Base-by-base conservation (phyloP, 2,888 invertebrate species). In the Hemithea aestivaria region DNA sequence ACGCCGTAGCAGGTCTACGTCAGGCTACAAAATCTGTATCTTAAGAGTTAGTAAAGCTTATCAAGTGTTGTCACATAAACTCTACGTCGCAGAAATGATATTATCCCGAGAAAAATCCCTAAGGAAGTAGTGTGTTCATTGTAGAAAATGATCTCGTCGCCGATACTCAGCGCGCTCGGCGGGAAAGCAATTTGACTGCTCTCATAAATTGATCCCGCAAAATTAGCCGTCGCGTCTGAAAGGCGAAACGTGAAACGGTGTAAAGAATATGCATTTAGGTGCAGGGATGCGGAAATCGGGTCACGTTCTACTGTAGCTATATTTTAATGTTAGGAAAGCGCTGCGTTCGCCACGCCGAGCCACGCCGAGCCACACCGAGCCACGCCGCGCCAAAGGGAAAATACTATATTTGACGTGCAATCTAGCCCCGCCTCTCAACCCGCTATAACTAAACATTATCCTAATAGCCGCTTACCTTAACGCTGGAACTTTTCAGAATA, bases 241-340 rank as follows among this genome's bases (percentile, higher is more conserved):
- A 40, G 7, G 35, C 33, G 28, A 27, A 37, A 34, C 40, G 37
- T 37, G 34, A 35, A 42, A 39, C 11, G 32, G 46, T 48, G 35
- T 27, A 47, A 51, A 44, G 45, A 56, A 51, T 51, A 53, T 57
- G 57, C 55, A 55, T 53, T 48, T 46, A 44, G 40, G 45, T 53
- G 51, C 51, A 49, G 21, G 35, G 42, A 33, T 40, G 41, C 32
- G 48, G 44, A 48, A 51, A 49, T 31, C 45, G 33, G 56, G 53
- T 47, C 53, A 50, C 45, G 49, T 44, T 30, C 27, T 41, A 44
- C 23, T 33, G 43, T 25, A 33, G 52, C 48, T 40, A 43, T 48
- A 53, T 45, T 43, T 48, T 50, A 48, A 48, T 48, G 35, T 41
- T 32, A 47, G 10, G 21, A 29, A 35, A 31, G 28, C 44, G 35